These are phyloP conservation scores for Nothura maculosa DNA, from an alignment of 2,797 vertebrate genomes.

Conservation along the genomic window DNA sequence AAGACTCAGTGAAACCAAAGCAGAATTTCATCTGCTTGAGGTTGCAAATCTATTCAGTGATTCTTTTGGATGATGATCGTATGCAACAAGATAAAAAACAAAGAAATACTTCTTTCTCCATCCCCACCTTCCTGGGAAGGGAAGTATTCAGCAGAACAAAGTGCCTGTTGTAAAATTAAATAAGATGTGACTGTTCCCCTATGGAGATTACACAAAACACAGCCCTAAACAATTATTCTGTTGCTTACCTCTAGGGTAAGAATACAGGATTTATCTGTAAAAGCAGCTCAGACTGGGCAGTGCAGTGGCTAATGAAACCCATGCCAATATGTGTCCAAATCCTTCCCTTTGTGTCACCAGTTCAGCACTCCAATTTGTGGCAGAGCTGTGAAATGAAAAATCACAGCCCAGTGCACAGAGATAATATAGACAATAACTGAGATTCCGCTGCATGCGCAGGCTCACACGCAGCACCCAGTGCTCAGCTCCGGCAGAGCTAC, in stretches of 20 bases:
- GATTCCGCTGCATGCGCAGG: conserved; percentile 48
- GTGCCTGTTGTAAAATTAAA: conserved; percentile 7
- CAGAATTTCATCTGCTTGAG: not conserved
- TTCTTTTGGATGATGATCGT: not conserved
- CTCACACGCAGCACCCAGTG: conserved; percentile 37
- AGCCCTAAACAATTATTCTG: conserved; percentile 47
- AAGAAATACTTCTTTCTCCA: conserved; percentile 14
- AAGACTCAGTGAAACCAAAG: not conserved
- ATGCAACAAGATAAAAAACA: conserved; percentile 21
- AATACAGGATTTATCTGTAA: conserved; percentile 57
- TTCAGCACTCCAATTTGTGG: conserved; percentile 73
- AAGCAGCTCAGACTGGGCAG: conserved; percentile 60
- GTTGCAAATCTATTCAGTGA: not conserved
- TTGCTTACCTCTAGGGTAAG: conserved; percentile 46
- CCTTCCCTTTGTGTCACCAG: conserved; percentile 69
- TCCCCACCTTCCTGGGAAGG: conserved; percentile 8
- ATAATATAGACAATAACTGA: conserved; percentile 72
- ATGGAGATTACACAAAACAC: conserved; percentile 48
- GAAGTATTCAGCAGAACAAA: conserved; percentile 37
- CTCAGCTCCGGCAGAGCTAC: conserved; percentile 19
- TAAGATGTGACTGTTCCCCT: conserved; percentile 57
- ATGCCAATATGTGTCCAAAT: conserved; percentile 69
- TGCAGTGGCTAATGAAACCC: conserved; percentile 65
- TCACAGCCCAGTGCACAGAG: conserved; percentile 74
- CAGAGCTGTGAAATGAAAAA: conserved; percentile 75